Evolutionary conservation across 2,888 invertebrate genomes (phyloP), one percentile per base, ranked within the genome.

Genomic region (Drosophila prostipennis): DNA sequence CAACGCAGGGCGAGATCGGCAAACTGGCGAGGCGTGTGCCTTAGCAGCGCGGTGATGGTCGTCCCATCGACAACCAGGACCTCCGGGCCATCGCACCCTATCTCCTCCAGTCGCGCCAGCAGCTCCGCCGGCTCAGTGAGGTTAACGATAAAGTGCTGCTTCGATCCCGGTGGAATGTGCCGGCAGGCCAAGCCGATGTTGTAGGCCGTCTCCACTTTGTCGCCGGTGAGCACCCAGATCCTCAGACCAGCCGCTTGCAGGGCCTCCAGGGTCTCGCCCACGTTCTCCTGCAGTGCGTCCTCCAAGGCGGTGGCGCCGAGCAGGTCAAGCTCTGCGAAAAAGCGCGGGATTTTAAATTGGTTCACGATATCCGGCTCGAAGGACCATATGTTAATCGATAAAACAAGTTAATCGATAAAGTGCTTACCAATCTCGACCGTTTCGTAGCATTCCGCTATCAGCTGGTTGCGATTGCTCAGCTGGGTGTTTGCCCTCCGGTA

Each of bases 201-300:
- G 51, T 96, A 94, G 0, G 97, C 97, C 1, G 97, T 97, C 92
- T 97, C 97, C 59, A 95, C 94, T 92, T 98, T 98, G 87, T 98
- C 98, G 0, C 98, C 98, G 0, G 98, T 98, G 26, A 98, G 93
- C 77, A 98, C 96, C 98, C 98, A 98, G 49, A 96, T 96, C 92
- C 95, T 96, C 54, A 98, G 95, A 0, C 96, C 97, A 13, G 98
- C 98, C n/a, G 94, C 93, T 55, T 96, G 93, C 42, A 98, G 92
- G 2, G 96, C 93, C 52, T 95, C 95, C 59, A 98, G 92, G 0
- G 98, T 97, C 59, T 96, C 96, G 0, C 95, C 94, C 0, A 98
- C 98, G 46, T 95, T 95, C 43, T 97, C 97, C 87, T 98, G 98
- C 10, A 98, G 93, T 48, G 96, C 95, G 92, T 98, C 98, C 90